These are phyloP conservation scores for Istiophorus platypterus DNA, from an alignment of 2,113 vertebrate species.

Conservation along the genomic window DNA sequence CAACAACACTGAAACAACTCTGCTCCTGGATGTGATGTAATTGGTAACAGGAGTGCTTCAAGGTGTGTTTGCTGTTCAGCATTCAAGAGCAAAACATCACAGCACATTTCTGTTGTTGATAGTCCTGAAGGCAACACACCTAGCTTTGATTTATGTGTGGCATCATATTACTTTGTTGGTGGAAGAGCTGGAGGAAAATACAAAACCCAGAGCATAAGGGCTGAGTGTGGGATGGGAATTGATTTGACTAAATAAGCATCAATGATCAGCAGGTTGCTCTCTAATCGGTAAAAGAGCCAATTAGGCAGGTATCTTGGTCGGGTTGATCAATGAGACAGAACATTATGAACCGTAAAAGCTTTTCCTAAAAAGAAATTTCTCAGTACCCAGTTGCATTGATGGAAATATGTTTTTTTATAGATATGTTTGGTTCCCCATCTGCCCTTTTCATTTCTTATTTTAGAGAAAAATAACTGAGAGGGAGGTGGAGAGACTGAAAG, in stretches of 20 bases:
- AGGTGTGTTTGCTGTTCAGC: background rate
- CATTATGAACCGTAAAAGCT: constrained; percentile 23
- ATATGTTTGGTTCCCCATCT: background rate
- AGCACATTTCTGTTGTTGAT: constrained; percentile 7
- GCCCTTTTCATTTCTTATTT: accelerated
- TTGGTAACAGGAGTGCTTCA: background rate
- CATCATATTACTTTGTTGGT: background rate
- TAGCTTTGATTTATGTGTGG: constrained; percentile 33
- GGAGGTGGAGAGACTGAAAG: background rate
- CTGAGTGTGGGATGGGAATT: constrained; percentile 12
- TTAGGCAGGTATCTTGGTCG: constrained; percentile 27
- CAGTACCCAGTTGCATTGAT: constrained; percentile 4
- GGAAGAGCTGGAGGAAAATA: background rate
- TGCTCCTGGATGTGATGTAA: constrained; percentile 38
- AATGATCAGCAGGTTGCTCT: constrained; percentile 18
- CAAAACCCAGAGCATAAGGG: background rate
- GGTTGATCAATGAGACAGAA: constrained; percentile 2
- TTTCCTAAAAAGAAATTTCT: constrained; percentile 1
- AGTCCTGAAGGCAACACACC: constrained; percentile 30
- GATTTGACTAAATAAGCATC: constrained; percentile 39
- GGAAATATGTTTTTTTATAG: too few species aligned
- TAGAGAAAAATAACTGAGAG: background rate
- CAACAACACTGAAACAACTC: constrained; percentile 24
- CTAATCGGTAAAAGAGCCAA: constrained; percentile 35
- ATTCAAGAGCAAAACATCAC: background rate